Base-by-base conservation (phyloP, 92 coral and sea anemone genomes). In the Zoanthus gigantus region DNA sequence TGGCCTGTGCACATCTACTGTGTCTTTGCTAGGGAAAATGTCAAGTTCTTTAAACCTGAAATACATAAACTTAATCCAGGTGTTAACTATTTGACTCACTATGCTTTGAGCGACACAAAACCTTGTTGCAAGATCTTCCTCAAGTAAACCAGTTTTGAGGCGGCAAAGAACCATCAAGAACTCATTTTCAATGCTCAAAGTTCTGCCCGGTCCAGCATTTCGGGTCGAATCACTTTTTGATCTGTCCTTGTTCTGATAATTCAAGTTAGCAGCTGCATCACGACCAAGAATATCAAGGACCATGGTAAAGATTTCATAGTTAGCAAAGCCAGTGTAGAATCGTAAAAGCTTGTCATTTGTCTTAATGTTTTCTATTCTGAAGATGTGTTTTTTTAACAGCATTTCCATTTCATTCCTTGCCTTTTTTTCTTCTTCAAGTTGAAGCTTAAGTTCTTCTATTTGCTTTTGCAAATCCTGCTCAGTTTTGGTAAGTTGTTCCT, bases 401-500 rank as follows among this genome's bases (percentile, higher is more conserved):
- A 76, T 60, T 76, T 86, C 89, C 83, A 46, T 17, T 10, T 72
- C 84, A n/a, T 86, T 63, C 82, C 71, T 71, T 37, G 17, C 57
- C 66, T 87, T 63, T 78, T 85, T 69, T 60, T 83, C 79, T 17
- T 83, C 57, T 57, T 76, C 37, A 76, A 86, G 61, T 76, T 86
- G 5, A 76, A 31, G 83, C 76, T 86, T 67, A 53, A 86, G 89
- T 85, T 74, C 83, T 47, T 85, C 73, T 74, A 74, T 73, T 85
- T 85, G 50, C 89, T 85, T 74, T 85, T 56, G 82, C 80, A 84
- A 84, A 84, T 84, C 88, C 88, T 71, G 88, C 88, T 84, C 80
- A 47, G 88, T 84, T 80, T 84, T 48, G 31, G 72, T 60, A 72
- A 84, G 82, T 72, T 83, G 87, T 83, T 67, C 37, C 77, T 83